Percentiles rank a stretch among this genome's conserved stretches.
These are phyloP conservation scores for Micrasema longulum DNA, from an alignment of 1,140 invertebrate genomes.

Conservation along the genomic window DNA sequence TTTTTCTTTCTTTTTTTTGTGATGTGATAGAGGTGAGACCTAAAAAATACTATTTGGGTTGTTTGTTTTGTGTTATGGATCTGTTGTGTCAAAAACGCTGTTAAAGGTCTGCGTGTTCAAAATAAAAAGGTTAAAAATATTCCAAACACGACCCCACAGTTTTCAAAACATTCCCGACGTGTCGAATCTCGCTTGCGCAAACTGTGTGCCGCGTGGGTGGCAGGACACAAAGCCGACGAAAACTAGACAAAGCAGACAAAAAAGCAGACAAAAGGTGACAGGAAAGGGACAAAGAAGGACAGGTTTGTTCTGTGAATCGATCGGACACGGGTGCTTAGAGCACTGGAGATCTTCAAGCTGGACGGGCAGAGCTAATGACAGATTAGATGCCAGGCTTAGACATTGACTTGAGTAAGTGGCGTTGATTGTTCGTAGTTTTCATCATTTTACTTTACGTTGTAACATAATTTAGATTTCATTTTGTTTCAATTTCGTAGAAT, in stretches of 20 bases:
- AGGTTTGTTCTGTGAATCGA: constrained; percentile 44
- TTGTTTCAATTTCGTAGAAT: no score
- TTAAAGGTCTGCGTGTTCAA: no score
- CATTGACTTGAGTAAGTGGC: neutral
- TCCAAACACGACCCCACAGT: constrained; percentile 17
- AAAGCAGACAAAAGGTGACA: constrained; percentile 3
- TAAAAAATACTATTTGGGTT: no score
- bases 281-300: constrained; percentile 1
- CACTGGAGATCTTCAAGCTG: constrained; percentile 21
- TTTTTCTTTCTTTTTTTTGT: no score
- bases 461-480: no score
- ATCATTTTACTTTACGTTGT: no score
- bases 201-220: constrained; percentile 43
- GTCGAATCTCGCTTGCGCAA: constrained; percentile 48
- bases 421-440: constrained; percentile 5
- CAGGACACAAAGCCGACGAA: neutral
- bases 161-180: constrained; percentile 30
- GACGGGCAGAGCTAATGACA: neutral
- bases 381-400: neutral
- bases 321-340: constrained; percentile 49
- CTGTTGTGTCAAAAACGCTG: no score
- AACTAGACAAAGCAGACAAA: neutral
- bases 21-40: no score
- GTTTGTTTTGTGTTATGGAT: no score
- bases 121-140: constrained; percentile 7